A percentile compares a stretch with the other conserved stretches of the same genome.
phyloP scores from a whole-genome alignment of 2,797 vertebrate species.

The Adelosebastes latens region DNA sequence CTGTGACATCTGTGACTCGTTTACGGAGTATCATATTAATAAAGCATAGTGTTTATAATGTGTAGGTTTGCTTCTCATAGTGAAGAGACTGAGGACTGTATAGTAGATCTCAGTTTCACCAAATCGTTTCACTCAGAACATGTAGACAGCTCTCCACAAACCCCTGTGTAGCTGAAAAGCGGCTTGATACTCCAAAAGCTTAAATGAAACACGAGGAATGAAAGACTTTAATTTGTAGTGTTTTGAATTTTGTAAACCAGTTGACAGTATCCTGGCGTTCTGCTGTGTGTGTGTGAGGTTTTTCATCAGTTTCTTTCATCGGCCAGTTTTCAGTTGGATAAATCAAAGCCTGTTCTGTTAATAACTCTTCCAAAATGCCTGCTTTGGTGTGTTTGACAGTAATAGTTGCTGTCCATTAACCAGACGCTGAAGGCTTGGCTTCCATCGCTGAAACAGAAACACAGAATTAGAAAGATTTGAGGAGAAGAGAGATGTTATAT shows the following conservation, averaged over 20 bases:
- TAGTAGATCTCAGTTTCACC: background rate
- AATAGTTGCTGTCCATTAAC: slow-evolving; percentile 59
- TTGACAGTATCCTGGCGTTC: background rate
- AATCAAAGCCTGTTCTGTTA: slow-evolving; percentile 33
- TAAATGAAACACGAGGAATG: background rate
- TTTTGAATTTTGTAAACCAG: slow-evolving; percentile 17
- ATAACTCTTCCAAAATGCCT: slow-evolving; percentile 31
- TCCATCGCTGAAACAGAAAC: slow-evolving; percentile 15
- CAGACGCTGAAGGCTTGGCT: slow-evolving; percentile 18
- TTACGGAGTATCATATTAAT: background rate
- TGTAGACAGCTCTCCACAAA: background rate
- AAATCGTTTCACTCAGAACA: background rate
- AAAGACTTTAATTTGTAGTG: slow-evolving; percentile 13
- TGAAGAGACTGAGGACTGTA: background rate
- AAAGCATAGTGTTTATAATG: background rate
- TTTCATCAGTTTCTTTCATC: slow-evolving; percentile 10
- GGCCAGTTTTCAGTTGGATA: slow-evolving; percentile 19
- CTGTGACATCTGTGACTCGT: background rate
- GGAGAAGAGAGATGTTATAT: slow-evolving; percentile 15
- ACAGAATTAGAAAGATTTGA: slow-evolving; percentile 31
- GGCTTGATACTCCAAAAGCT: background rate
- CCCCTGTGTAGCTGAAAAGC: background rate
- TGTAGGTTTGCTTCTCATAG: background rate
- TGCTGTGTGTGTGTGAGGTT: background rate
- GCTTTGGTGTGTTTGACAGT: slow-evolving; percentile 48